phyloP scores from a whole-genome alignment of 2,888 invertebrate species.

The Apotomis betuletana region DNA sequence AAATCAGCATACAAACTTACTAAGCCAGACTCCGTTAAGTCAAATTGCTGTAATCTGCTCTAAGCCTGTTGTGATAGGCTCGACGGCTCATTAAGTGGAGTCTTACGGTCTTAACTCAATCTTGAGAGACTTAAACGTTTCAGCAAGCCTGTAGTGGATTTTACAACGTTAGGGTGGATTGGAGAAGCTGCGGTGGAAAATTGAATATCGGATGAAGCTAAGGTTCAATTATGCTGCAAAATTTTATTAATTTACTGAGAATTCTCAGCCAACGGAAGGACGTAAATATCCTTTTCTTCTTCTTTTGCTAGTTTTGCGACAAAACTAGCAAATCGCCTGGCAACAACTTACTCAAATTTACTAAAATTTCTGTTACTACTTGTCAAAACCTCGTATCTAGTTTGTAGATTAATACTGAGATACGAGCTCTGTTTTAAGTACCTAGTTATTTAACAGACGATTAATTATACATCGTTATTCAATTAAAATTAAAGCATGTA shows the following conservation, averaged over 20 bases:
- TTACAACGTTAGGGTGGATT: slow-evolving; percentile 1
- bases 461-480: too few relatives aligned
- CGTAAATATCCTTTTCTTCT: too few relatives aligned
- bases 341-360: too few relatives aligned
- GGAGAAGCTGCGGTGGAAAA: slow-evolving; percentile 1
- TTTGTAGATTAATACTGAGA: too few relatives aligned
- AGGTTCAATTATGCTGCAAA: slow-evolving; percentile 1
- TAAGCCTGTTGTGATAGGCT: slow-evolving; percentile 48
- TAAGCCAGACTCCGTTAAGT: slow-evolving; percentile 40
- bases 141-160: slow-evolving; percentile 19
- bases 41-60: slow-evolving; percentile 51
- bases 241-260: not conserved
- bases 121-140: slow-evolving; percentile 29
- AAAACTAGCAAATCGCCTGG: too few relatives aligned
- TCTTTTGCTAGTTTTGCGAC: too few relatives aligned
- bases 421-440: too few relatives aligned
- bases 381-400: too few relatives aligned
- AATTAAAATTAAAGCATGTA: too few relatives aligned
- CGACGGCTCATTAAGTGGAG: slow-evolving; percentile 48
- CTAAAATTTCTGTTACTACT: too few relatives aligned
- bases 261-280: too few relatives aligned
- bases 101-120: slow-evolving; percentile 38
- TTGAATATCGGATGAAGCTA: slow-evolving; percentile 6
- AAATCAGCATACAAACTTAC: slow-evolving; percentile 4
- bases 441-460: too few relatives aligned